Evolutionary conservation across 2,797 vertebrate genomes (phyloP).

Genomic region (Lacerta bilineata): DNA sequence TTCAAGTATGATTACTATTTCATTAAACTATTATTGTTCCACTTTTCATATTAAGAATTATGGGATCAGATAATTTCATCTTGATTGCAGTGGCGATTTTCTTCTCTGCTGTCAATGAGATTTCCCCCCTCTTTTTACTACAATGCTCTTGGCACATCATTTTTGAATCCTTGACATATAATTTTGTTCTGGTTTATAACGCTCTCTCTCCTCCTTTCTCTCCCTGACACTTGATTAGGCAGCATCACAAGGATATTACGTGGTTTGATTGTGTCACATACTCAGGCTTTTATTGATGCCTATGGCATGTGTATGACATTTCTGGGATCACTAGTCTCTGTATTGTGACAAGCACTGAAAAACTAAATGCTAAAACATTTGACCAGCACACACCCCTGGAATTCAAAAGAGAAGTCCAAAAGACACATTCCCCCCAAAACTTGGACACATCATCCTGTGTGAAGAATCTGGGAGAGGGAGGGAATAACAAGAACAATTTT

Average conservation of each 20-base stretch:
- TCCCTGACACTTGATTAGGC: conserved; percentile 34
- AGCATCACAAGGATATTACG: conserved; percentile 25
- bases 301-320: conserved; percentile 17
- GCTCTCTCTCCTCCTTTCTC: not conserved
- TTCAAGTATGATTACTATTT: conserved; percentile 35
- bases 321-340: conserved; percentile 10
- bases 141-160: conserved; percentile 23
- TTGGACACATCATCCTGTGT: not conserved
- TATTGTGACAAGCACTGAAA: not conserved
- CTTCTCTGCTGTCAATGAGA: not conserved
- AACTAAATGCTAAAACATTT: conserved; percentile 12
- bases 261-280: conserved; percentile 31
- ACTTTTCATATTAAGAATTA: conserved; percentile 40
- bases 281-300: conserved; percentile 25
- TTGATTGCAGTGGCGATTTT: conserved; percentile 32
- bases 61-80: conserved; percentile 23
- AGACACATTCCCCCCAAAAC: not conserved
- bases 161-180: conserved; percentile 43
- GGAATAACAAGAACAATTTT: too few relatives aligned
- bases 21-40: conserved; percentile 47
- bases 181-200: conserved; percentile 34
- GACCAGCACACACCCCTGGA: not conserved
- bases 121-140: not conserved
- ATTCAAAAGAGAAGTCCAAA: not conserved
- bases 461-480: not conserved